Conservation (phyloP, 2,797 vertebrate species). For the Smutsia gigantea region DNA sequence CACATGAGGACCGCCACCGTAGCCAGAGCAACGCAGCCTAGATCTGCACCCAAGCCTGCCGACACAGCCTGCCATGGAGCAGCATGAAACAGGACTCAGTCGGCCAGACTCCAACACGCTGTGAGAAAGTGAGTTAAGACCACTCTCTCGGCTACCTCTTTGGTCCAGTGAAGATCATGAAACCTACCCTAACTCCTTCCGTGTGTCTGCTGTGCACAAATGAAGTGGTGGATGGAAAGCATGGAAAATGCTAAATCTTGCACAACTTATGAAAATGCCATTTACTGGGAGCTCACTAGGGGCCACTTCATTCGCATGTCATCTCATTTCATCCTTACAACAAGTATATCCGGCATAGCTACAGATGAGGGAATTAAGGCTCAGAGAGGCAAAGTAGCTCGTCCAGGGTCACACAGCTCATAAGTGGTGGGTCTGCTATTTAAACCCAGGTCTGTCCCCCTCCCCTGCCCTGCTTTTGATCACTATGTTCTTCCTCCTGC, state of each 20-base stretch:
- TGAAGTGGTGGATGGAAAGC: not conserved
- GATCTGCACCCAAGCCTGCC: not conserved
- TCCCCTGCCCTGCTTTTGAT: not conserved
- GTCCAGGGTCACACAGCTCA: not conserved
- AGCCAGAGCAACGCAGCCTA: not conserved
- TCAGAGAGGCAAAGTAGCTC: not conserved
- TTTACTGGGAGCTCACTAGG: no score
- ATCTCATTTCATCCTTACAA: not conserved
- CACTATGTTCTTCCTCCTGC: not conserved
- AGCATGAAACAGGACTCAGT: not conserved
- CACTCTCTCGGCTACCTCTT: not conserved
- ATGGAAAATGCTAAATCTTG: not conserved
- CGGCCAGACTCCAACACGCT: no score
- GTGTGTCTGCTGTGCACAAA: not conserved
- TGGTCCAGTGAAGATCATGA: rapidly evolving
- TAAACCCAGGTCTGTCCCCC: not conserved
- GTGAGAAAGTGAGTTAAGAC: not conserved
- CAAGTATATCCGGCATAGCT: rapidly evolving
- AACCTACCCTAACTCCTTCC: not conserved
- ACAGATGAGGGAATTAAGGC: not conserved
- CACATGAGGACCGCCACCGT: rapidly evolving
- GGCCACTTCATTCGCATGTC: not conserved
- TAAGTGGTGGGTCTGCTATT: no score
- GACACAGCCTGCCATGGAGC: rapidly evolving
- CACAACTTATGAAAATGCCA: not conserved